Conservation (phyloP, 1,140 invertebrate species). For the Orchestia grillus region DNA sequence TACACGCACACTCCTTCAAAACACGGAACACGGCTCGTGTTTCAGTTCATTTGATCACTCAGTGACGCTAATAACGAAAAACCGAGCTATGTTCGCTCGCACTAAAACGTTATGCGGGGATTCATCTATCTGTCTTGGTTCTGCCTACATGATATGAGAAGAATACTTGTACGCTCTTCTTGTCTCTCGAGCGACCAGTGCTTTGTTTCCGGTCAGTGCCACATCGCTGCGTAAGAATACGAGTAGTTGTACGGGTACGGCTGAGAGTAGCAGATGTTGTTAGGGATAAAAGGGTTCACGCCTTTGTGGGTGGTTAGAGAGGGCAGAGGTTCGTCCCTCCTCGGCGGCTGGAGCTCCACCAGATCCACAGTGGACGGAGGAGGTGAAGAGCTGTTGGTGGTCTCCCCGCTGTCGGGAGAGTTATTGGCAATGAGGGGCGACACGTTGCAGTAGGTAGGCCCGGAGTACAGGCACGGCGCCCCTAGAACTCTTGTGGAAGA, state of each 20-base stretch:
- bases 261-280: constrained; percentile 66
- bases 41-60: neutral
- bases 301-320: constrained; percentile 60
- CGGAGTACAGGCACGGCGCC: constrained; percentile 39
- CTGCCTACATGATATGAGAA: neutral
- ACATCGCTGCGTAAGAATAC: constrained; percentile 66
- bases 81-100: neutral
- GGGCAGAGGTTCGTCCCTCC: constrained; percentile 61
- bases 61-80: neutral
- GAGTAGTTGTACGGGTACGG: constrained; percentile 63
- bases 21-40: neutral
- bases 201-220: constrained; percentile 60
- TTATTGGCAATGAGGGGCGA: constrained; percentile 58
- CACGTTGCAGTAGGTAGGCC: constrained; percentile 59
- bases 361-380: constrained; percentile 57
- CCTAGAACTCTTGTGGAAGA: constrained; percentile 68
- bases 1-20: neutral
- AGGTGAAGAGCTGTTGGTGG: constrained; percentile 60
- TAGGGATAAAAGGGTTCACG: constrained; percentile 62
- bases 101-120: neutral
- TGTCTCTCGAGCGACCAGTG: neutral
- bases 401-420: constrained; percentile 61
- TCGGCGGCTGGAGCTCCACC: constrained; percentile 65
- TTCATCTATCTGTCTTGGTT: neutral
- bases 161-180: neutral